Percentiles rank a stretch among this genome's conserved stretches.
Conservation (phyloP, 2,888 invertebrate species). For the Hyles lineata region DNA sequence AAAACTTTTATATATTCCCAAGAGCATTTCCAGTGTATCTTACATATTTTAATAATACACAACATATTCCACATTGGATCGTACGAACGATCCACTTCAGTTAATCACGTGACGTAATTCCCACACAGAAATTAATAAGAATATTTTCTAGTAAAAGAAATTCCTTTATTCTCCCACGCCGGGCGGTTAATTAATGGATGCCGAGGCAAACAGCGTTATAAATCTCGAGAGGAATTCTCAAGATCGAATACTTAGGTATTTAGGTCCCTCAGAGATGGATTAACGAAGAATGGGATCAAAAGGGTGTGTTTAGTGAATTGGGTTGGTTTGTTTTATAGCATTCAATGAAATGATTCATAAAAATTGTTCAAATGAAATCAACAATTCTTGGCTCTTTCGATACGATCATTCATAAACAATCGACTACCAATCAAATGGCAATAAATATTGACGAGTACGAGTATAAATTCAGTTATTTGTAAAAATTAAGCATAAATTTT, state of each 20-base stretch:
- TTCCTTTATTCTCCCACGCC: slow-evolving; percentile 7
- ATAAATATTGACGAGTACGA: no score
- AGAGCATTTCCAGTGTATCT: no score
- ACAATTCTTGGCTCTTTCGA: no score
- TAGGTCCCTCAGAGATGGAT: slow-evolving; percentile 8
- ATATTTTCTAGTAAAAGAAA: slow-evolving; percentile 26
- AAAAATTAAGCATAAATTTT: no score
- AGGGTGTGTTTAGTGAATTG: not conserved
- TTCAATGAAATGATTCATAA: not conserved
- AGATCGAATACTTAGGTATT: slow-evolving; percentile 26
- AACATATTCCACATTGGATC: no score
- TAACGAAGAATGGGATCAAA: not conserved
- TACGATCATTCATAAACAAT: no score
- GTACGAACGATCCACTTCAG: not conserved
- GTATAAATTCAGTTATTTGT: no score
- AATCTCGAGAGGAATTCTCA: slow-evolving; percentile 18
- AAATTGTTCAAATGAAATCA: no score
- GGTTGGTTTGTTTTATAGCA: not conserved
- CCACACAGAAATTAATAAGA: slow-evolving; percentile 19
- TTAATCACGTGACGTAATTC: slow-evolving; percentile 7
- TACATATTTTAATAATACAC: no score
- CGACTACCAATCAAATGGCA: no score
- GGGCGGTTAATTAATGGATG: slow-evolving; percentile 30
- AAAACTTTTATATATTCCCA: no score
- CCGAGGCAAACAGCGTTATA: slow-evolving; percentile 27